These are phyloP conservation scores for Aegotheles bennettii DNA, from an alignment of 2,113 vertebrate genomes.

Conservation along the genomic window DNA sequence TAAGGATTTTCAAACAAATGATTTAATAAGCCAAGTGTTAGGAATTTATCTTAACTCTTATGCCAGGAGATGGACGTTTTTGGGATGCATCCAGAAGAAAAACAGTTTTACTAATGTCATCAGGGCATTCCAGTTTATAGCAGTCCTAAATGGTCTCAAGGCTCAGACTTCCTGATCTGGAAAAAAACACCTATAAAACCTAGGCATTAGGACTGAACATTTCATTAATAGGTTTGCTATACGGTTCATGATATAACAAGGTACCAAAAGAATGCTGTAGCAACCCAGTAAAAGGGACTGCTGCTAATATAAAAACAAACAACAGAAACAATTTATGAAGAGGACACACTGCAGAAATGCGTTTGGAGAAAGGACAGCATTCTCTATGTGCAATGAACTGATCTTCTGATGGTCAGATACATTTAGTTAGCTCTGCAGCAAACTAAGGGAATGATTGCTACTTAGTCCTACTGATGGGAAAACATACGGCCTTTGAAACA, in stretches of 20 bases:
- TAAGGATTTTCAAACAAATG: background rate
- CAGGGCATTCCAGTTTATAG: background rate
- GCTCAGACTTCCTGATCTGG: background rate
- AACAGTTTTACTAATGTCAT: background rate
- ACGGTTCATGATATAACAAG: background rate
- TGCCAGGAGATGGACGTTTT: background rate
- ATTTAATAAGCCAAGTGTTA: background rate
- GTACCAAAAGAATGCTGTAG: background rate
- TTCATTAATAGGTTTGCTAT: background rate
- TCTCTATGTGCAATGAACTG: background rate
- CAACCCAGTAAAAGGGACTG: background rate
- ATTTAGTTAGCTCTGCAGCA: background rate
- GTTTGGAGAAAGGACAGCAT: background rate
- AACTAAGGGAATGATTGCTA: background rate
- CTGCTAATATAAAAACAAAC: background rate
- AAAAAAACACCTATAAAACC: background rate
- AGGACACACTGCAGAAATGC: background rate
- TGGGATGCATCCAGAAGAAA: background rate
- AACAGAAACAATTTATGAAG: background rate
- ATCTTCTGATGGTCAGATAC: background rate
- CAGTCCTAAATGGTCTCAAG: background rate
- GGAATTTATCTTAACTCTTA: background rate
- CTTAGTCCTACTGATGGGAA: background rate
- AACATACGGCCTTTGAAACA: background rate
- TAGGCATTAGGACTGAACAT: background rate